These are phyloP conservation scores for Zootermopsis nevadensis DNA, from an alignment of 2,888 invertebrate species.

Conservation along the genomic window DNA sequence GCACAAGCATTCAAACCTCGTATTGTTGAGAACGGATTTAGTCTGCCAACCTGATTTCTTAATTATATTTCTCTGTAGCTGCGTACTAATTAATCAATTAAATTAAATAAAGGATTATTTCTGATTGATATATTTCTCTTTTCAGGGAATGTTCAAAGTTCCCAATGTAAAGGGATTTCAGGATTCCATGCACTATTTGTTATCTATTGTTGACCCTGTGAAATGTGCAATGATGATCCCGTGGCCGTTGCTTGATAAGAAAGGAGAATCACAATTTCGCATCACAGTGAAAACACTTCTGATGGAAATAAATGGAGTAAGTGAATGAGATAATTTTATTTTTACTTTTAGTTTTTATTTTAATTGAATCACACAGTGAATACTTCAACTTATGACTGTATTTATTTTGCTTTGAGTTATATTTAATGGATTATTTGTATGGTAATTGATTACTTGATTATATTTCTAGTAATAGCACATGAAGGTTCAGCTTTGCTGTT, in stretches of 20 bases:
- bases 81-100: too few relatives aligned
- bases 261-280: not conserved
- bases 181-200: not conserved
- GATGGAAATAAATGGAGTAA: slow-evolving; percentile 1
- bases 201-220: not conserved
- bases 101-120: not conserved
- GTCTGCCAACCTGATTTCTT: too few relatives aligned
- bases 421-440: not conserved
- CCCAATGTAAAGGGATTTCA: not conserved
- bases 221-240: not conserved
- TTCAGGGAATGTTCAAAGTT: slow-evolving; percentile 11
- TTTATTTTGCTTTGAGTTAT: not conserved
- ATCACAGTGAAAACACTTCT: not conserved
- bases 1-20: too few relatives aligned
- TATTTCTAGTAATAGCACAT: not conserved
- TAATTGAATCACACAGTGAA: not conserved
- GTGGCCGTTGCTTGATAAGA: not conserved
- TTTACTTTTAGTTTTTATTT: not conserved
- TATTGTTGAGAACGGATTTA: too few relatives aligned
- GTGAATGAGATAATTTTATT: not conserved
- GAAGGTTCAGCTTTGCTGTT: not conserved
- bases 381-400: not conserved
- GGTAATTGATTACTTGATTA: not conserved
- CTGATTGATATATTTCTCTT: not conserved
- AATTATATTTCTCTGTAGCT: too few relatives aligned